Percentiles rank a stretch among this genome's conserved stretches.
Conservation (phyloP, 2,113 vertebrate species). For the Sylvilagus bachmani region DNA sequence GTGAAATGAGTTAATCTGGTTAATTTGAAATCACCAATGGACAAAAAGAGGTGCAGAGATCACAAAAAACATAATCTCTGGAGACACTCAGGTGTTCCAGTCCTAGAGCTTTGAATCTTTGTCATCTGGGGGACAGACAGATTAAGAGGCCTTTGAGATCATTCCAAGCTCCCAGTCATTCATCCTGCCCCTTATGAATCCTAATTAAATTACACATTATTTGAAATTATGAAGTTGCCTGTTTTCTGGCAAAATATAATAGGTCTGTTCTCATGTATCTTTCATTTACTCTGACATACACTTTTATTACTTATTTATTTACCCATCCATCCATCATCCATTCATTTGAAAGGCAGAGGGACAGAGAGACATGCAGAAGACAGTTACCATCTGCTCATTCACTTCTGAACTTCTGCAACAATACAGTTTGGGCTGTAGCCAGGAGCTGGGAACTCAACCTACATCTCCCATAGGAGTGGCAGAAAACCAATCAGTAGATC, state of each 20-base stretch:
- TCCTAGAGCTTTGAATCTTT: no score
- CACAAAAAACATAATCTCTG: background rate
- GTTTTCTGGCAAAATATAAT: background rate
- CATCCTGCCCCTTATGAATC: fast-evolving
- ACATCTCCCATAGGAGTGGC: no score
- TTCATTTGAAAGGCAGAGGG: no score
- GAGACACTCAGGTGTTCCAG: background rate
- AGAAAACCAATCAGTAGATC: no score
- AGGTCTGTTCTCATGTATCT: background rate
- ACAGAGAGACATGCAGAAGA: no score
- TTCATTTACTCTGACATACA: background rate
- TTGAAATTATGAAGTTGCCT: background rate
- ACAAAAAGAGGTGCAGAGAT: background rate
- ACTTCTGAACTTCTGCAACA: no score
- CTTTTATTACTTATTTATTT: background rate
- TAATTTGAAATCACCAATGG: no score
- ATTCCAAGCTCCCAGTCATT: background rate
- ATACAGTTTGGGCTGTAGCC: no score
- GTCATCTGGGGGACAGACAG: fast-evolving
- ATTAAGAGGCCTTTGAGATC: fast-evolving
- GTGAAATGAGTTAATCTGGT: background rate
- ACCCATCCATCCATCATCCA: background rate
- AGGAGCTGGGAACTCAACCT: no score
- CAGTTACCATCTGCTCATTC: no score
- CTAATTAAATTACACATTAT: fast-evolving